Evolutionary conservation across 92 coral and sea anemone genomes (phyloP).

Genomic region (Chrysogorgia sp.): DNA sequence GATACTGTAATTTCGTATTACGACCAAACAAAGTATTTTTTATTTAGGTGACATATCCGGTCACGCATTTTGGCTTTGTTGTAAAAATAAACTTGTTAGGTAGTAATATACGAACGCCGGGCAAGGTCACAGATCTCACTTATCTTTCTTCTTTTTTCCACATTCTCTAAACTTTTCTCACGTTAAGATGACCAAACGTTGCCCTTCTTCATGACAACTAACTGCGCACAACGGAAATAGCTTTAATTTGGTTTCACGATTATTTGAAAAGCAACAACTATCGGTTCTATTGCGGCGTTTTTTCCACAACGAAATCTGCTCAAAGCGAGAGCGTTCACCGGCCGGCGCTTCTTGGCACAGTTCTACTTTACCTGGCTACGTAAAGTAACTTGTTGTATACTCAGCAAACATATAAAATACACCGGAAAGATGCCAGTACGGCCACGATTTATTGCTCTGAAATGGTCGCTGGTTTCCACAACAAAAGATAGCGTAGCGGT

Average conservation of each 20-base stretch:
- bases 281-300: neutral
- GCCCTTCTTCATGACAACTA: neutral
- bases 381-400: neutral
- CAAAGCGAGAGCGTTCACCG: no score
- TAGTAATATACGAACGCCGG: no score
- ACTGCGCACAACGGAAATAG: neutral
- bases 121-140: no score
- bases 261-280: neutral
- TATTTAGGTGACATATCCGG: neutral
- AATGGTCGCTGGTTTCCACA: neutral
- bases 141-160: no score
- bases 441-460: neutral
- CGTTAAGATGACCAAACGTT: no score
- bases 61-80: neutral
- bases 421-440: neutral
- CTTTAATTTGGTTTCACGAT: neutral
- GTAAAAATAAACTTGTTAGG: no score
- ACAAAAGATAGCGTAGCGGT: slow-evolving; percentile 23
- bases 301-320: neutral
- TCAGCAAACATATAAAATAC: neutral
- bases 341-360: neutral
- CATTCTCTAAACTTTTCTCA: no score
- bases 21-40: no score
- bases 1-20: no score
- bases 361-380: neutral